These are phyloP conservation scores for Rhombomys opimus DNA, from an alignment of 2,113 vertebrate species.

Conservation along the genomic window DNA sequence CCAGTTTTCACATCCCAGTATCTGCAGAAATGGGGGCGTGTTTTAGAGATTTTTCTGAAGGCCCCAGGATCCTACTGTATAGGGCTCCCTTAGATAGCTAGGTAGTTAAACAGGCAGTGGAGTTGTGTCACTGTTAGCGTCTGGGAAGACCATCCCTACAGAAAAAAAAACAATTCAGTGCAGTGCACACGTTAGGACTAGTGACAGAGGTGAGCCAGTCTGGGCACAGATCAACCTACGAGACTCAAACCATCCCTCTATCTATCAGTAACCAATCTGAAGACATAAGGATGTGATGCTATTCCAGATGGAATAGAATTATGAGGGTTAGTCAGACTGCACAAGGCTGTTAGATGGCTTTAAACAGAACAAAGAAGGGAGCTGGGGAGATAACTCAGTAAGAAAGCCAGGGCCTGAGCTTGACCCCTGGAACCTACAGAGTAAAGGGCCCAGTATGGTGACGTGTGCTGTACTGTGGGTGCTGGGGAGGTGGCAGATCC, in stretches of 20 bases:
- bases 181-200: neutral
- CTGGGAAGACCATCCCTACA: neutral
- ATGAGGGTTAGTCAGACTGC: neutral
- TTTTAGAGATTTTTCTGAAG: conserved; percentile 29
- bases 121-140: neutral
- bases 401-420: neutral
- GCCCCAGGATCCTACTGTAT: neutral
- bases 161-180: neutral
- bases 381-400: neutral
- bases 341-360: neutral
- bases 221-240: neutral
- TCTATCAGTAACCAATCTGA: conserved; percentile 1
- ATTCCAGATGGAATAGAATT: neutral
- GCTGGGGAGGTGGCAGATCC: neutral
- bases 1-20: conserved; percentile 91
- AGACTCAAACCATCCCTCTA: neutral
- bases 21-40: conserved; percentile 80
- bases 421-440: neutral
- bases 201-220: neutral
- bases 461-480: neutral
- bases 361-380: neutral
- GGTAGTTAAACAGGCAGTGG: neutral
- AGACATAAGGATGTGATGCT: neutral
- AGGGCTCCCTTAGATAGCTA: neutral
- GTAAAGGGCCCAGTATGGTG: neutral